Evolutionary conservation across 2,888 invertebrate species (phyloP), one percentile per base, ranked within the genome.

Genomic region (Urechis unicinctus): DNA sequence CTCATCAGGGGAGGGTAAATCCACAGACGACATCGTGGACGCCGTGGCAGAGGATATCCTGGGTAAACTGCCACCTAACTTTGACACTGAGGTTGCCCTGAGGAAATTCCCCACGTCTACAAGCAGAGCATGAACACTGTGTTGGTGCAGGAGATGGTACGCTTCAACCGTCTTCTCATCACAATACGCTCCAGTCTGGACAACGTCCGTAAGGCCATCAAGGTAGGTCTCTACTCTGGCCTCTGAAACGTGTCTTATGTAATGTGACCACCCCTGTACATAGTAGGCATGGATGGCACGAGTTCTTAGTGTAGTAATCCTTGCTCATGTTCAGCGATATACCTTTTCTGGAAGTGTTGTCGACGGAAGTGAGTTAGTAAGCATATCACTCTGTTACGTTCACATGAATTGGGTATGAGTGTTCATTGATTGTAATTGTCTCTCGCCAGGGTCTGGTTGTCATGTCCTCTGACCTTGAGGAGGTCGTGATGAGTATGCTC

Each of bases 361-460:
- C n/a, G n/a, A n/a, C n/a, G n/a, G n/a, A n/a, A n/a, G n/a, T n/a
- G n/a, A n/a, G n/a, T n/a, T n/a, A n/a, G n/a, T n/a, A n/a, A n/a
- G n/a, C n/a, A n/a, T n/a, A n/a, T n/a, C n/a, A n/a, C n/a, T n/a
- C n/a, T n/a, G n/a, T n/a, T n/a, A n/a, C n/a, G n/a, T n/a, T n/a
- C n/a, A n/a, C n/a, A n/a, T n/a, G n/a, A n/a, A n/a, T n/a, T n/a
- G n/a, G n/a, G n/a, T n/a, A n/a, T n/a, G n/a, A n/a, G n/a, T n/a
- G n/a, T n/a, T n/a, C n/a, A n/a, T n/a, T n/a, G n/a, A n/a, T n/a
- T n/a, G n/a, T n/a, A n/a, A n/a, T n/a, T n/a, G n/a, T n/a, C n/a
- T n/a, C n/a, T n/a, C n/a, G n/a, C n/a, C 51, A 75, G 90, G 93
- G 93, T 65, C 79, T 89, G 47, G 89, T 93, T 64, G 88, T 91